A percentile compares a stretch with the other conserved stretches of the same genome.
Conservation (phyloP, 1,140 invertebrate species). For the Ptiloglossa arizonensis region DNA sequence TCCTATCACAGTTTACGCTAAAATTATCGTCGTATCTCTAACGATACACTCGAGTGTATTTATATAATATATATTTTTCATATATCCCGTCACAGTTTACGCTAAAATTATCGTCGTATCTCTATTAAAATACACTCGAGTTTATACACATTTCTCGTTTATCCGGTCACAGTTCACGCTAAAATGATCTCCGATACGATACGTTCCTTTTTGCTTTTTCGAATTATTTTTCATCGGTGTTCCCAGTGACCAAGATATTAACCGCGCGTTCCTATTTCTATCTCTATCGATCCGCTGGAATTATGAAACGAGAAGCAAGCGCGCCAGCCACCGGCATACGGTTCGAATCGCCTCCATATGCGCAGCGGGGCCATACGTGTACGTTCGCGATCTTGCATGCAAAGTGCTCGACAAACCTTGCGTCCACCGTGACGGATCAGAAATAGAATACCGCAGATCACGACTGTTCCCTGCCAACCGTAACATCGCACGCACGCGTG, state of each 20-base stretch:
- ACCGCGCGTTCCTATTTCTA: neutral
- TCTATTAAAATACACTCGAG: too few relatives aligned
- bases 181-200: too few relatives aligned
- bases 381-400: slow-evolving; percentile 3
- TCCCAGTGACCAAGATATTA: neutral
- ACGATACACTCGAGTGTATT: too few relatives aligned
- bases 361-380: neutral
- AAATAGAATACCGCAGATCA: slow-evolving; percentile 49
- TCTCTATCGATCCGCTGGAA: neutral
- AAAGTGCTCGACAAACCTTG: slow-evolving; percentile 28
- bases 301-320: neutral
- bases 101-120: too few relatives aligned
- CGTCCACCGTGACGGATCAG: slow-evolving; percentile 54
- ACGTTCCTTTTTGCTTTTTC: too few relatives aligned
- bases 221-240: too few relatives aligned
- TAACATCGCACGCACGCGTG: slow-evolving; percentile 26
- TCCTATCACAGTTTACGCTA: too few relatives aligned
- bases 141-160: too few relatives aligned
- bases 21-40: too few relatives aligned
- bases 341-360: neutral
- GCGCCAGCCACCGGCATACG: neutral
- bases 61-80: too few relatives aligned
- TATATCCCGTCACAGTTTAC: too few relatives aligned
- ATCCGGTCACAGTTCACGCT: too few relatives aligned
- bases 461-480: slow-evolving; percentile 1